These are phyloP conservation scores for Lepidostoma basale DNA, from an alignment of 1,140 invertebrate genomes.

Conservation along the genomic window DNA sequence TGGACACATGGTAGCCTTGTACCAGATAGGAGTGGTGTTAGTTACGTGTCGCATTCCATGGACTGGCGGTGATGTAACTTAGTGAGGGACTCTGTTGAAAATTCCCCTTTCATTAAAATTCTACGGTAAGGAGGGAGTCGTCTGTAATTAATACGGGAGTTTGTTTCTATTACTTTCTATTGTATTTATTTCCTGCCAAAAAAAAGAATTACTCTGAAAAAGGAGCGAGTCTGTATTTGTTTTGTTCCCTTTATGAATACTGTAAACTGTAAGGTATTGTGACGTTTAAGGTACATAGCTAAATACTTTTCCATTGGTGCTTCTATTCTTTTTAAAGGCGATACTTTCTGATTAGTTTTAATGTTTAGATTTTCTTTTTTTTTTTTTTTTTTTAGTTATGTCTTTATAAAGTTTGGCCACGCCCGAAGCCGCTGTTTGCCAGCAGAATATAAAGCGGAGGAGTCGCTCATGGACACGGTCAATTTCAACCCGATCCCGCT, in stretches of 20 bases:
- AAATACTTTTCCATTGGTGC: conserved; percentile 27
- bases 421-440: not conserved
- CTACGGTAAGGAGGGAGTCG: conserved; percentile 9
- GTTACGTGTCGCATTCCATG: not conserved
- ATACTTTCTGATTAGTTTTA: conserved; percentile 33
- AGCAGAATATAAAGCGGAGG: conserved; percentile 15
- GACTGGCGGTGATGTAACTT: not conserved
- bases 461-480: too few relatives aligned
- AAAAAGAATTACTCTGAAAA: conserved; percentile 15
- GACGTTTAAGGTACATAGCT: conserved; percentile 23
- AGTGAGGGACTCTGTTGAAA: not conserved
- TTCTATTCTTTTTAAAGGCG: conserved; percentile 22
- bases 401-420: conserved; percentile 4
- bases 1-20: too few relatives aligned
- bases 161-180: conserved; percentile 13
- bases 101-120: conserved; percentile 11
- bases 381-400: conserved; percentile 24
- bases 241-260: conserved; percentile 17
- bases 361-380: conserved; percentile 27
- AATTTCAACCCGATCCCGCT: not conserved
- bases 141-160: too few relatives aligned
- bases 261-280: conserved; percentile 29
- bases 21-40: too few relatives aligned
- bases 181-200: conserved; percentile 32
- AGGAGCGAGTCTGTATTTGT: conserved; percentile 12